Evolutionary conservation across 2,888 invertebrate genomes (phyloP), one percentile per base, ranked within the genome.

Genomic region (Junonia oenone): DNA sequence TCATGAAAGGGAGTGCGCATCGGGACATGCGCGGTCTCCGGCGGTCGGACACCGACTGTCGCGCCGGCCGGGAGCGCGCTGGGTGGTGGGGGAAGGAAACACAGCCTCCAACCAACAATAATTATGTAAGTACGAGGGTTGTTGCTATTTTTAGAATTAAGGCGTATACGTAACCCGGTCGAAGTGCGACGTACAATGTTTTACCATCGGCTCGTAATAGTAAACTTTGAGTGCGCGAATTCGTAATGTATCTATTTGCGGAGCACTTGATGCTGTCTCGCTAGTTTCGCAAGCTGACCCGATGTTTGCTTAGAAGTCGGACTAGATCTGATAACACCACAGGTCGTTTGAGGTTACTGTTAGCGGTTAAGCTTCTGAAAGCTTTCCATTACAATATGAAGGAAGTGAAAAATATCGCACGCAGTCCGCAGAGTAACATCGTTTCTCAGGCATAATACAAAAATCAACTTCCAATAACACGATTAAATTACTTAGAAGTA

Each of bases 51-150:
- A 67, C 66, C 72, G 74, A 87, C 85, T 87, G 76, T 59, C 66
- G 67, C 48, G 57, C 37, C 59, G 61, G 63, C 43, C 45, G 63
- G 66, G 57, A 66, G 61, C 54, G 56, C 63, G 64, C 68, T 57
- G 55, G 51, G 63, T 56, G 66, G 69, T 55, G 66, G 68, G 68
- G 68, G 68, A 71, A 75, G 78, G 76, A 78, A 79, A 66, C 81
- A 76, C 85, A 87, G 83, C 85, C 86, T 83, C 86, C 83, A 64
- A 75, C 79, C 81, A 74, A 81, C 78, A 81, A 81, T 72, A 83
- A 85, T 86, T 87, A 86, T 76, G 75, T 84, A 86, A 81, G 76
- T 66, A 62, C 72, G 75, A 75, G 86, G 86, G 86, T 81, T 76
- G 80, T 60, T 72, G 76, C 83, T 89, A 89, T 89, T 86, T 88